Evolutionary conservation across 2,888 invertebrate species (phyloP), one percentile per base, ranked within the genome.

Genomic region (Amphimallon solstitiale): DNA sequence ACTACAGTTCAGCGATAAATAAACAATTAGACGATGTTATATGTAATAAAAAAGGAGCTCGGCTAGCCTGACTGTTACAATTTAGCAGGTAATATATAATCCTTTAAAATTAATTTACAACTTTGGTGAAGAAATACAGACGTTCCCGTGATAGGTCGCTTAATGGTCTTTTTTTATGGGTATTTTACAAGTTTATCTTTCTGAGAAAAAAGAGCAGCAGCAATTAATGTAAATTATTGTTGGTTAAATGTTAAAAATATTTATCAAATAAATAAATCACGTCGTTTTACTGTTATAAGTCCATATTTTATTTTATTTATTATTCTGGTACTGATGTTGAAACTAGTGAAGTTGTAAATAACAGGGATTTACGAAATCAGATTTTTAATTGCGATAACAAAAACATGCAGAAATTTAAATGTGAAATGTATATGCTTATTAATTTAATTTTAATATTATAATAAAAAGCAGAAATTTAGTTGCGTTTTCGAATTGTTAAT

Each of bases 71-170:
- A 34, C 45, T 54, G 59, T 14, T 65, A 49, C 46, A 54, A 56
- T 56, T 65, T 56, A 56, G 38, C 64, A 54, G 59, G 48, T 65
- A 56, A 65, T 65, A 56, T 65, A 59, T 65, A 38, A 38, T 38
- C 43, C 12, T 54, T 65, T 65, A 46, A 65, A 65, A 65, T 65
- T 65, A 65, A 65, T 65, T 65, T 65, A 65, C 48, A 45, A 56
- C 40, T 46, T 35, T 56, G 38, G 56, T 65, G 64, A 65, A 56
- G 48, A 48, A 48, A 54, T 37, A 40, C 64, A 65, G 64, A 46
- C 35, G 19, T 38, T 14, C n/a, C 34, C 21, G 23, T 38, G 49
- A 61, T 19, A 23, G 43, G 56, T 23, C 43, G 43, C 23, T 59
- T 59, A 1, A 29, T 5, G 5, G 7, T 5, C 23, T 23, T 23